These are phyloP conservation scores for Anarsia innoxiella DNA, from an alignment of 2,888 invertebrate genomes.

Conservation along the genomic window DNA sequence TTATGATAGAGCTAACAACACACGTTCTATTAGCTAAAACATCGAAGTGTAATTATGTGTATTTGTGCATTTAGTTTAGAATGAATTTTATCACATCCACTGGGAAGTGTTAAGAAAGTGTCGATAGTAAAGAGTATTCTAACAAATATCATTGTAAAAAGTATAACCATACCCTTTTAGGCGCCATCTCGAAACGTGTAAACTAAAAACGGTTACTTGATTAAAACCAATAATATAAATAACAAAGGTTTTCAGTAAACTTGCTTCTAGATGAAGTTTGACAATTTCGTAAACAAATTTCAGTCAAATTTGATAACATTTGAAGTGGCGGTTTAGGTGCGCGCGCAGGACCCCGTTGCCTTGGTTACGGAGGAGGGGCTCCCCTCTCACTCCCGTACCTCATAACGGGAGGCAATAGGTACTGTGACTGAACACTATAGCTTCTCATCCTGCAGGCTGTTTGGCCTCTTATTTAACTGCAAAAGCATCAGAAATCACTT, in stretches of 20 bases:
- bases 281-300: slow-evolving; percentile 34
- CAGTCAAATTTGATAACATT: slow-evolving; percentile 30
- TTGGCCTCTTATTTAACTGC: too few species aligned
- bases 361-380: slow-evolving; percentile 39
- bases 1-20: too few species aligned
- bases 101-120: too few species aligned
- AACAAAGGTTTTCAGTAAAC: slow-evolving; percentile 1
- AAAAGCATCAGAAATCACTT: not conserved
- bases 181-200: slow-evolving; percentile 41
- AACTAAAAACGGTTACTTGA: not conserved
- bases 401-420: too few species aligned
- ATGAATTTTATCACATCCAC: too few species aligned
- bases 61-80: not conserved
- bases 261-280: slow-evolving; percentile 7
- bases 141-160: too few species aligned
- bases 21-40: too few species aligned
- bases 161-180: slow-evolving; percentile 55
- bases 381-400: slow-evolving; percentile 15
- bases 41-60: too few species aligned
- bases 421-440: slow-evolving; percentile 2
- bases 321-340: slow-evolving; percentile 6
- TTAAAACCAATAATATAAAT: not conserved
- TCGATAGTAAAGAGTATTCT: too few species aligned
- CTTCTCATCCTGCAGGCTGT: slow-evolving; percentile 6
- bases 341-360: slow-evolving; percentile 39